Percentiles rank a stretch among this genome's conserved stretches.
These are phyloP conservation scores for Phylloscopus collybita DNA, from an alignment of 2,797 vertebrate genomes.

Conservation along the genomic window DNA sequence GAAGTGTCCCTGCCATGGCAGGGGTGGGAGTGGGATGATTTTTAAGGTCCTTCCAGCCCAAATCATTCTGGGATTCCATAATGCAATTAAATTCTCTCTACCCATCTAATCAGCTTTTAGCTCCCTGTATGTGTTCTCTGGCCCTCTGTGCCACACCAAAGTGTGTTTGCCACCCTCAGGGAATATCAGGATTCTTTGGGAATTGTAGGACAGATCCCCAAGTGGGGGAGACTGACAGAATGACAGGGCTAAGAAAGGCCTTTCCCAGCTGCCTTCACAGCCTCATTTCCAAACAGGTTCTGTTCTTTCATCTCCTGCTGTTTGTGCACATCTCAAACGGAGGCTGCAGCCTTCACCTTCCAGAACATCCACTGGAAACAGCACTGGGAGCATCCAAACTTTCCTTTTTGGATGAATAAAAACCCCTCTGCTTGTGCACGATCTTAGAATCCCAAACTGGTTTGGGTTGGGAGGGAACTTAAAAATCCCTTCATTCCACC, in stretches of 20 bases:
- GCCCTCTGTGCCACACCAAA: neutral
- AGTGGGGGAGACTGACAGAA: neutral
- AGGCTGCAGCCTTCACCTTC: neutral
- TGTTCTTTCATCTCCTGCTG: neutral
- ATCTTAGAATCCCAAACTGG: neutral
- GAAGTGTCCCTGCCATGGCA: neutral
- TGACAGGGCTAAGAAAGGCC: too few relatives aligned
- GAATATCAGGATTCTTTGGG: neutral
- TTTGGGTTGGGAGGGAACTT: neutral
- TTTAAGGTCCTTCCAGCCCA: neutral
- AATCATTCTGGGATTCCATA: neutral
- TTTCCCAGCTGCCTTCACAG: too few relatives aligned
- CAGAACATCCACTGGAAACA: neutral
- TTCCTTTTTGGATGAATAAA: neutral
- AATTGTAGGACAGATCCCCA: neutral
- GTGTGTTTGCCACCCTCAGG: neutral
- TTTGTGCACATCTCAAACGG: neutral
- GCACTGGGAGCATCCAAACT: neutral
- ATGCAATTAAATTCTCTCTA: neutral
- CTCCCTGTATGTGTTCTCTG: neutral
- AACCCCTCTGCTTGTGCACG: neutral
- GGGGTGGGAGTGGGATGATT: too few relatives aligned
- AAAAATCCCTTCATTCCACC: too few relatives aligned
- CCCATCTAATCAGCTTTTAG: fast-evolving
- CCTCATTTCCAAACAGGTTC: neutral